Conservation (phyloP, 2,888 invertebrate species). For the Dorcus hopei region DNA sequence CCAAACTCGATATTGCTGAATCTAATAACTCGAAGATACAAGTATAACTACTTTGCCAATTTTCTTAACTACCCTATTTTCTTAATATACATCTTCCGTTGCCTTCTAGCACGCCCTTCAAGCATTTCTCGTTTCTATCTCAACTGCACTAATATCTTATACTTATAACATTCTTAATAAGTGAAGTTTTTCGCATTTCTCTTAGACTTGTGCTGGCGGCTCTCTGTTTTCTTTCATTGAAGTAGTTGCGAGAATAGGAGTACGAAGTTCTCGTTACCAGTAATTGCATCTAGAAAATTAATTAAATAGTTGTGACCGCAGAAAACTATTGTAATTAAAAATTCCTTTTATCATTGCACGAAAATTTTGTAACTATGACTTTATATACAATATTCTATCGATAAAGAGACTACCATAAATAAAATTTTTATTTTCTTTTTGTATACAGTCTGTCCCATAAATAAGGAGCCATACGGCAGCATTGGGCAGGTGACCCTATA, state of each 20-base stretch:
- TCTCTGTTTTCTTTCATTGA: constrained; percentile 34
- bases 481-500: too few species aligned
- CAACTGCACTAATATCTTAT: constrained; percentile 39
- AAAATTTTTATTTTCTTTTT: too few species aligned
- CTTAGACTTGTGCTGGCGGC: constrained; percentile 28
- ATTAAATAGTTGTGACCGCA: background rate
- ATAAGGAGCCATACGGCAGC: too few species aligned
- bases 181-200: constrained; percentile 47
- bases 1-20: constrained; percentile 32
- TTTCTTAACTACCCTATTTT: constrained; percentile 47
- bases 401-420: too few species aligned
- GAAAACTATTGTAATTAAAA: too few species aligned
- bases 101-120: constrained; percentile 16
- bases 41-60: constrained; percentile 45
- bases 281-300: constrained; percentile 32
- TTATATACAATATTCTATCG: too few species aligned
- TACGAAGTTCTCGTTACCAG: constrained; percentile 40
- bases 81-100: constrained; percentile 41
- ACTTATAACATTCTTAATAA: constrained; percentile 46
- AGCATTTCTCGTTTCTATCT: constrained; percentile 27
- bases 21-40: constrained; percentile 44
- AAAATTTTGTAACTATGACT: too few species aligned
- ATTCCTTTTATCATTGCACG: too few species aligned
- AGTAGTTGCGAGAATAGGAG: constrained; percentile 35
- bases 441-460: too few species aligned